A percentile compares a stretch with the other conserved stretches of the same genome.
Conservation (phyloP, 2,113 vertebrate species). For the Suricata suricatta region DNA sequence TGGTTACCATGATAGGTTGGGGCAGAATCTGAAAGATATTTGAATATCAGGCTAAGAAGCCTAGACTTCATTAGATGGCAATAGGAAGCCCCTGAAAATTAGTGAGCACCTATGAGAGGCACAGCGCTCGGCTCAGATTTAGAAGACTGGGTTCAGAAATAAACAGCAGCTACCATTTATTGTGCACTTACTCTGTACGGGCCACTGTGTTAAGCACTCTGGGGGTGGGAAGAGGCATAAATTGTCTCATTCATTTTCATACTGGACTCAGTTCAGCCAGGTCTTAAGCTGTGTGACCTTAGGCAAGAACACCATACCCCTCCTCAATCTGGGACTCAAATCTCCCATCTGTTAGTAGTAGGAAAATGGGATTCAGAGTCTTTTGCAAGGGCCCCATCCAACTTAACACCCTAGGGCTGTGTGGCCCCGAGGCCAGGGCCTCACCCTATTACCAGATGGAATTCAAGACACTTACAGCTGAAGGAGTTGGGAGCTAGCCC, state of each 20-base stretch:
- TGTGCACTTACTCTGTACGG: slow-evolving; percentile 54
- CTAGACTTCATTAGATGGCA: slow-evolving; percentile 40
- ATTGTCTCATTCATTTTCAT: slow-evolving; percentile 8
- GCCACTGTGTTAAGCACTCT: slow-evolving; percentile 58
- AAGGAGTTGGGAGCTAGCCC: slow-evolving; percentile 91
- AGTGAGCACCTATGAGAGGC: neutral
- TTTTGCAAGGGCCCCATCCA: neutral
- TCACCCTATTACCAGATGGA: slow-evolving; percentile 38
- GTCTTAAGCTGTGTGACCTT: slow-evolving; percentile 17
- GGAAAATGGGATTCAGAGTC: neutral
- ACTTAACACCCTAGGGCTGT: slow-evolving; percentile 28
- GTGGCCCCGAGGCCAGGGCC: neutral
- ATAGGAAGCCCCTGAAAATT: neutral
- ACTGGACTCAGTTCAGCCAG: slow-evolving; percentile 42
- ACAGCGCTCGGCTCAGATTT: slow-evolving; percentile 29
- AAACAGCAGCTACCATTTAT: slow-evolving; percentile 62
- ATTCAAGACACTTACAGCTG: slow-evolving; percentile 87
- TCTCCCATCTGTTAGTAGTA: slow-evolving; percentile 8
- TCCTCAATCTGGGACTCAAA: neutral
- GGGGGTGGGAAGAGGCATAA: neutral
- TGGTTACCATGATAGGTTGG: neutral
- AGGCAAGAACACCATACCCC: neutral
- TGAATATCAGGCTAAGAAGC: slow-evolving; percentile 33
- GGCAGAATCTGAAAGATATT: slow-evolving; percentile 33
- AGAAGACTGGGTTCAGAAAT: slow-evolving; percentile 42